phyloP scores from a whole-genome alignment of 2,797 vertebrate genomes.

The Cossypha dichroa region DNA sequence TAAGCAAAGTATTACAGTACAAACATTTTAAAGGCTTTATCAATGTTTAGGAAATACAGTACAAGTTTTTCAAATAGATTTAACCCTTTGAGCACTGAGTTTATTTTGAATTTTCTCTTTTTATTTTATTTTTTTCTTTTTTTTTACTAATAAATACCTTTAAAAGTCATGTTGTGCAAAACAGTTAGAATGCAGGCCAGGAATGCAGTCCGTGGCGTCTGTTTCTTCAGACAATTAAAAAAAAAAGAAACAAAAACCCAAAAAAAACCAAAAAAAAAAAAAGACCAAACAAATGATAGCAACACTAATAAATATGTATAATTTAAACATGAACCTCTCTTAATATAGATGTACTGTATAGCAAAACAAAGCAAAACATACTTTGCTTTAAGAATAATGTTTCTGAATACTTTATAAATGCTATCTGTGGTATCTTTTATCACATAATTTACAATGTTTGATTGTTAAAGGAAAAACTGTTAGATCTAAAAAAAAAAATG shows the following conservation, averaged over 20 bases:
- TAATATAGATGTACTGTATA: conserved; percentile 84
- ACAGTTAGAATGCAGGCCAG: conserved; percentile 76
- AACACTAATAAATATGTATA: conserved; percentile 85
- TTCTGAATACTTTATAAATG: conserved; percentile 87
- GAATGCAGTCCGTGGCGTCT: conserved; percentile 69
- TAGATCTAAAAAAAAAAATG: conserved; percentile 66
- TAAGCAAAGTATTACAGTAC: conserved; percentile 98
- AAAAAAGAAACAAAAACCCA: not conserved
- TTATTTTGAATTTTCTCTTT: conserved; percentile 72
- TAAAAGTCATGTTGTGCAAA: conserved; percentile 94
- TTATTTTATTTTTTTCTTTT: conserved; percentile 71
- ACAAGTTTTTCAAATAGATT: conserved; percentile 89
- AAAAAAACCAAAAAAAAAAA: not conserved
- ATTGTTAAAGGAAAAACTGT: conserved; percentile 74
- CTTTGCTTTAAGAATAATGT: conserved; percentile 83
- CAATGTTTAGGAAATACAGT: conserved; percentile 94
- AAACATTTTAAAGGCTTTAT: conserved; percentile 90
- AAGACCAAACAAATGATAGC: conserved; percentile 28
- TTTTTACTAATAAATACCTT: conserved; percentile 96
- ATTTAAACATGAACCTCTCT: conserved; percentile 85
- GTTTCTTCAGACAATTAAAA: conserved; percentile 65
- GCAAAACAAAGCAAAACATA: conserved; percentile 82
- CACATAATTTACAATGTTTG: conserved; percentile 84
- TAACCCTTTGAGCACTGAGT: conserved; percentile 99
- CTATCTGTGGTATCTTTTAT: conserved; percentile 81